These are phyloP conservation scores for Bucorvus abyssinicus DNA, from an alignment of 2,797 vertebrate genomes.

Conservation along the genomic window DNA sequence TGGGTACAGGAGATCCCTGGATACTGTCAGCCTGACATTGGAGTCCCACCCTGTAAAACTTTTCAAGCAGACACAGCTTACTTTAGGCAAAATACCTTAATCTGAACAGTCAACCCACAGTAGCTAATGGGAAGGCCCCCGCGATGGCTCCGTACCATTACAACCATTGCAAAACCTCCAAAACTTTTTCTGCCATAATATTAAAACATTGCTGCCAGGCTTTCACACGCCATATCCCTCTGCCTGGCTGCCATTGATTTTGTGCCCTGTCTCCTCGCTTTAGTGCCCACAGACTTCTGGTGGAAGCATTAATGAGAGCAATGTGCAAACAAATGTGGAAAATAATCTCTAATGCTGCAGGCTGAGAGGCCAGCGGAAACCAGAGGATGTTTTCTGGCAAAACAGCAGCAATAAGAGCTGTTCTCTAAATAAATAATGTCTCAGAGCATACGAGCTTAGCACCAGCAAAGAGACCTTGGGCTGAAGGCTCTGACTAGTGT, in stretches of 20 bases:
- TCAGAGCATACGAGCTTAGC: not conserved
- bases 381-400: conserved; percentile 60
- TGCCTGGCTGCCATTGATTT: conserved; percentile 23
- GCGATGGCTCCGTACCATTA: not conserved
- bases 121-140: not conserved
- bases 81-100: not conserved
- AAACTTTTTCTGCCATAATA: not conserved
- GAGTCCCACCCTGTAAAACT: not conserved
- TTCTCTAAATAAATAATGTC: conserved; percentile 51
- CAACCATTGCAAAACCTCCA: not conserved
- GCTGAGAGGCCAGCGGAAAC: conserved; percentile 43
- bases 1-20: not conserved
- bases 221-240: conserved; percentile 37
- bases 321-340: conserved; percentile 61
- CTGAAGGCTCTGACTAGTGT: not conserved
- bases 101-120: not conserved
- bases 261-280: not conserved
- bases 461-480: not conserved
- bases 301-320: conserved; percentile 49
- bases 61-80: not conserved
- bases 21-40: not conserved
- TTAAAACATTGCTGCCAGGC: not conserved
- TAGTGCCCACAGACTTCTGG: conserved; percentile 31
- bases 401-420: conserved; percentile 47
- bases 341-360: conserved; percentile 55